Evolutionary conservation across 2,888 invertebrate genomes (phyloP).

Genomic region (Acrobasis suavella): DNA sequence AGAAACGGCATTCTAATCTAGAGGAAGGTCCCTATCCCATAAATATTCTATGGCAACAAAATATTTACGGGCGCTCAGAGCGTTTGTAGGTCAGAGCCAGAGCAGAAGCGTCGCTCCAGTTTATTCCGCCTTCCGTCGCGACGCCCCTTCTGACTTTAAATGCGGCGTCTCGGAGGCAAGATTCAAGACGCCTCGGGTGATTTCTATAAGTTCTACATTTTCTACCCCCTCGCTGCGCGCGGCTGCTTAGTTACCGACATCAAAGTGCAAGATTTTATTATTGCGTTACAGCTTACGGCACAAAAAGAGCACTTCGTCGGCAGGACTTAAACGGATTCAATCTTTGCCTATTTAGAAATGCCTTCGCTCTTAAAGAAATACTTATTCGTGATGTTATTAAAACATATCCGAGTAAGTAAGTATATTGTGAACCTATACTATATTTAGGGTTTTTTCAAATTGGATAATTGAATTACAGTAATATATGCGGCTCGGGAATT

Average conservation of each 20-base stretch:
- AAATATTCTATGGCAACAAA: constrained; percentile 72
- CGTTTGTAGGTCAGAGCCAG: constrained; percentile 73
- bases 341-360: constrained; percentile 50
- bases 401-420: too few species aligned
- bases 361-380: constrained; percentile 42
- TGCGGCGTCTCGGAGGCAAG: constrained; percentile 46
- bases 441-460: too few species aligned
- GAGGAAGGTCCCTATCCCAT: constrained; percentile 58
- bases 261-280: constrained; percentile 74
- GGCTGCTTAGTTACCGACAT: constrained; percentile 53
- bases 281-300: constrained; percentile 56
- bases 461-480: too few species aligned
- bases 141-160: constrained; percentile 48
- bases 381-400: constrained; percentile 20
- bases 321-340: constrained; percentile 51
- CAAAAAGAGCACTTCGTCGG: constrained; percentile 45
- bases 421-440: too few species aligned
- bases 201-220: constrained; percentile 33
- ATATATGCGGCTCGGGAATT: too few species aligned
- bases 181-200: constrained; percentile 57
- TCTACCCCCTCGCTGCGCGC: constrained; percentile 54
- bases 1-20: constrained; percentile 74
- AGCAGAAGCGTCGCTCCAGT: constrained; percentile 54
- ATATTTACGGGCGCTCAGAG: constrained; percentile 58
- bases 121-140: constrained; percentile 59